Percentiles rank a stretch among this genome's conserved stretches.
Conservation (phyloP, 2,888 invertebrate genomes). For the Conistra vaccinii region DNA sequence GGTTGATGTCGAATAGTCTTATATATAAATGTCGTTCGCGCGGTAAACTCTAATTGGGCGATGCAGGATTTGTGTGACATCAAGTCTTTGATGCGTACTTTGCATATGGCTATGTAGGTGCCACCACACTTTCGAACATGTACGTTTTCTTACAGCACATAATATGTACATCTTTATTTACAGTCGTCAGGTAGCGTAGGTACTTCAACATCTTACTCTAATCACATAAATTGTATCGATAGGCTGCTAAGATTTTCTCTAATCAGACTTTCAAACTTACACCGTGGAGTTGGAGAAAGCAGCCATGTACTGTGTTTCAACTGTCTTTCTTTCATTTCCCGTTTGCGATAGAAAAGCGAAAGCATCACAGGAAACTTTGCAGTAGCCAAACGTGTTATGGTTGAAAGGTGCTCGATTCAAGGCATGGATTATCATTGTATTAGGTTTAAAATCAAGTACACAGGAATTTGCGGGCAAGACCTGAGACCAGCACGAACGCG, state of each 20-base stretch:
- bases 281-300: constrained; percentile 32
- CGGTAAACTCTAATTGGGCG: no score
- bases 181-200: no score
- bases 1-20: no score
- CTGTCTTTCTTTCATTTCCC: constrained; percentile 45
- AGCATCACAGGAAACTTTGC: constrained; percentile 38
- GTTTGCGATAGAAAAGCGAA: constrained; percentile 52
- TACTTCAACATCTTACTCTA: not conserved
- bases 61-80: no score
- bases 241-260: constrained; percentile 20
- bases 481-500: not conserved
- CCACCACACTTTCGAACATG: no score
- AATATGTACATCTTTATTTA: no score
- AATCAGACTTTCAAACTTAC: constrained; percentile 24
- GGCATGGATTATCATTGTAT: not conserved
- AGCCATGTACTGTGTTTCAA: not conserved
- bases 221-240: constrained; percentile 11
- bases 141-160: no score
- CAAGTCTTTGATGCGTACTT: no score
- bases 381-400: constrained; percentile 31
- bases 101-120: no score
- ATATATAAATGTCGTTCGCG: no score
- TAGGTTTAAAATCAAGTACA: not conserved
- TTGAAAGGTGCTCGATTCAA: constrained; percentile 11
- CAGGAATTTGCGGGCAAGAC: not conserved